phyloP scores from a whole-genome alignment of 2,888 invertebrate species.

The Lysandra coridon region DNA sequence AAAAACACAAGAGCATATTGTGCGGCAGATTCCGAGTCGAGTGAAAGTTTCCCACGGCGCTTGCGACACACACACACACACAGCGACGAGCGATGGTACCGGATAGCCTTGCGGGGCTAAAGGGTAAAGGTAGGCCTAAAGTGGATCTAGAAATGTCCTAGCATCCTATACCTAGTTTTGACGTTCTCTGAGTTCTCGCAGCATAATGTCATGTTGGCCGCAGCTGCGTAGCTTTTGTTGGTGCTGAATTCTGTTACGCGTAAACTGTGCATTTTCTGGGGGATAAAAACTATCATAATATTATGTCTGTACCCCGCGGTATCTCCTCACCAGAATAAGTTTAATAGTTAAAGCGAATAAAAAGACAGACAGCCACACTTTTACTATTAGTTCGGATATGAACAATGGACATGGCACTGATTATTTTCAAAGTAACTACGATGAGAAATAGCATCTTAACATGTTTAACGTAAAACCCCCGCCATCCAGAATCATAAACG shows the following conservation, averaged over 20 bases:
- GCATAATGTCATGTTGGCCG: no score
- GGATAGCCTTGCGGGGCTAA: constrained; percentile 2
- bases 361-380: no score
- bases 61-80: constrained; percentile 9
- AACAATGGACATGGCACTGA: no score
- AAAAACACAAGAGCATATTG: constrained; percentile 15
- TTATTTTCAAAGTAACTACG: not conserved
- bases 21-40: constrained; percentile 9
- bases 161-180: not conserved
- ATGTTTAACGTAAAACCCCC: not conserved
- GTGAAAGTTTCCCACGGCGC: constrained; percentile 18
- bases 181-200: not conserved
- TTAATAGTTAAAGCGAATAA: no score
- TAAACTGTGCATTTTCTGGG: no score
- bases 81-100: not conserved
- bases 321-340: no score
- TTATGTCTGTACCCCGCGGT: no score
- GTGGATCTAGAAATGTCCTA: not conserved
- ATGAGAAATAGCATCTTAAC: not conserved
- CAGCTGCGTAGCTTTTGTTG: no score
- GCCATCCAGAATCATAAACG: not conserved
- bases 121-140: not conserved
- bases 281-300: no score
- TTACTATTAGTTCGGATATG: no score
- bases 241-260: no score